These are phyloP conservation scores for Pelmatolapia mariae DNA, from an alignment of 2,113 vertebrate genomes.

Conservation along the genomic window DNA sequence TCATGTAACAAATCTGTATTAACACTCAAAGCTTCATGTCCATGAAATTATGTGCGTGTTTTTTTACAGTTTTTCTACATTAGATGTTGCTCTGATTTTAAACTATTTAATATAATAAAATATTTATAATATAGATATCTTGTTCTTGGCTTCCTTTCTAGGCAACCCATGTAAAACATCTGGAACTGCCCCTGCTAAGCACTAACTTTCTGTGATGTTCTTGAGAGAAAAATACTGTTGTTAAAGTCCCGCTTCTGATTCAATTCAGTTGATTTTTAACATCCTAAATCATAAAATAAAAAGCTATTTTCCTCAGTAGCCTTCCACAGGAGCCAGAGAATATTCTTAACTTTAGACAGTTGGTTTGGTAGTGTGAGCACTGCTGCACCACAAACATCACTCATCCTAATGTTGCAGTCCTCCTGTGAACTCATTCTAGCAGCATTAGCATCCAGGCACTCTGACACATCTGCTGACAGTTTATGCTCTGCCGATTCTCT, in stretches of 20 bases:
- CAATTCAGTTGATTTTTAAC: not conserved
- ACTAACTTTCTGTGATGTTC: not conserved
- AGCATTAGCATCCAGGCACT: not conserved
- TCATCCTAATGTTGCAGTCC: not conserved
- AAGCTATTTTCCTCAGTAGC: not conserved
- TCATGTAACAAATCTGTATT: not conserved
- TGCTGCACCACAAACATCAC: not conserved
- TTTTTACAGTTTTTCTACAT: not conserved
- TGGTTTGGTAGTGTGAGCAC: not conserved
- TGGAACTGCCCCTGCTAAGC: not conserved
- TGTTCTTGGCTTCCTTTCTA: not conserved
- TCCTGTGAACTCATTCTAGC: not conserved
- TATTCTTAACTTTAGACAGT: not conserved
- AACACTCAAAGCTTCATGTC: not conserved
- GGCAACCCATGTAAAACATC: not conserved
- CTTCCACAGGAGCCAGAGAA: not conserved
- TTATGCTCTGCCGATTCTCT: not conserved
- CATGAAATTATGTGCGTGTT: not conserved
- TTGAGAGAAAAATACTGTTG: not conserved
- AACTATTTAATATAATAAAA: not conserved
- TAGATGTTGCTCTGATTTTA: not conserved
- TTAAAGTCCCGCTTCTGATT: rapidly evolving
- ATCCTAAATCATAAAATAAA: not conserved
- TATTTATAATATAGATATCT: not conserved
- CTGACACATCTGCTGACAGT: not conserved